phyloP scores from a whole-genome alignment of 2,797 vertebrate genomes.

The Halcyon badia region DNA sequence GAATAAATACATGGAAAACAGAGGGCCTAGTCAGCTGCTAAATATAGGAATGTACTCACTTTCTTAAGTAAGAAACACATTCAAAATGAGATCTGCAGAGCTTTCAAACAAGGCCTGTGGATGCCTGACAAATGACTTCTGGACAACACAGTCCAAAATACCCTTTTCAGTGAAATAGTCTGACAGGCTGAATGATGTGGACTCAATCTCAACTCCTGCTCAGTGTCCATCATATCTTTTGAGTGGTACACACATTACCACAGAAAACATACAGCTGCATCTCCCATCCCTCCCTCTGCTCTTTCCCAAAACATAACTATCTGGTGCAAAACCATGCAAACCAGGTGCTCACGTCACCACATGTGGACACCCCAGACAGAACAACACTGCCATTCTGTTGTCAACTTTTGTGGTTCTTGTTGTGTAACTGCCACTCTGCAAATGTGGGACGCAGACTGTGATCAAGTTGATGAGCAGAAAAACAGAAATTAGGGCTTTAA shows the following conservation, averaged over 20 bases:
- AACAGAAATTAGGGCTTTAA: neutral
- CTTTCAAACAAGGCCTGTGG: neutral
- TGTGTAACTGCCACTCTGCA: neutral
- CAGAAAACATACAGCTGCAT: neutral
- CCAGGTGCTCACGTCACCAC: neutral
- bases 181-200: neutral
- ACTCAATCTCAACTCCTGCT: neutral
- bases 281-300: neutral
- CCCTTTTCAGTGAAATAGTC: neutral
- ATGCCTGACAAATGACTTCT: neutral
- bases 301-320: neutral
- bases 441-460: neutral
- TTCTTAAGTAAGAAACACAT: neutral
- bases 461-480: neutral
- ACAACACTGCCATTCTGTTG: neutral
- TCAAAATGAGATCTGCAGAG: conserved; percentile 15
- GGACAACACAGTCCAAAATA: neutral
- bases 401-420: neutral
- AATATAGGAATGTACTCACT: neutral
- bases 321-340: neutral
- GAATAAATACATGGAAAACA: neutral
- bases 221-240: neutral
- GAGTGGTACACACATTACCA: neutral
- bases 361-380: neutral
- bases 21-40: neutral